Evolutionary conservation across 2,888 invertebrate genomes (phyloP).

Genomic region (Cinara cedri): DNA sequence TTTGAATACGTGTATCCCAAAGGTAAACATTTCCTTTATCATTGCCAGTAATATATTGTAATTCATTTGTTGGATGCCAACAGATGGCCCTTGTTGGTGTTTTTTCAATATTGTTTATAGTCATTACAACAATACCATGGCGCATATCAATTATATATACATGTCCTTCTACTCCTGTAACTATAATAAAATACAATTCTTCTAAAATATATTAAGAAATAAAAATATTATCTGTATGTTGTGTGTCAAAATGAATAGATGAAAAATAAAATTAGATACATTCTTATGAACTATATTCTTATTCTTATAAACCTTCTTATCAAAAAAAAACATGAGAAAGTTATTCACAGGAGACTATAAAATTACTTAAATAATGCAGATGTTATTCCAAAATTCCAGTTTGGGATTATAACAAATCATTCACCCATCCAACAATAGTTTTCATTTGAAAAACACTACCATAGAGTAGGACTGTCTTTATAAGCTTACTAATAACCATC

Average conservation of each 20-base stretch:
- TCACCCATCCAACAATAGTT: no score
- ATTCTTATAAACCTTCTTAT: no score
- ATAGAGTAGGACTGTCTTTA: no score
- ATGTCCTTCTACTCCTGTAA: conserved; percentile 23
- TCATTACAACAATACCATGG: conserved; percentile 24
- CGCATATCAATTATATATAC: conserved; percentile 30
- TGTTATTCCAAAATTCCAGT: no score
- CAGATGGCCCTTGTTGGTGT: not conserved
- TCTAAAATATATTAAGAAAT: not conserved
- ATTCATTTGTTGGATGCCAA: conserved; percentile 45
- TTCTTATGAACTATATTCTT: no score
- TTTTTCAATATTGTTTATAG: conserved; percentile 2
- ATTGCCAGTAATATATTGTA: conserved; percentile 31
- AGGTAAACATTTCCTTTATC: conserved; percentile 29
- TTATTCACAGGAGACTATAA: no score
- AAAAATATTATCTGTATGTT: not conserved
- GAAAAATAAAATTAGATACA: no score
- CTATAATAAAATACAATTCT: conserved; percentile 9
- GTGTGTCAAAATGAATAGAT: no score
- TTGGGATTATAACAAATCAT: no score
- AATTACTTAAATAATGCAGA: no score
- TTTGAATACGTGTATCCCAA: conserved; percentile 41
- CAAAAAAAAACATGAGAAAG: no score
- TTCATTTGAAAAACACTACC: no score
- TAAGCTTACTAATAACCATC: not conserved